Percentiles rank a stretch among this genome's conserved stretches.
Evolutionary conservation across 2,888 invertebrate species (phyloP).

Genomic region (Pantelozetes paolii): DNA sequence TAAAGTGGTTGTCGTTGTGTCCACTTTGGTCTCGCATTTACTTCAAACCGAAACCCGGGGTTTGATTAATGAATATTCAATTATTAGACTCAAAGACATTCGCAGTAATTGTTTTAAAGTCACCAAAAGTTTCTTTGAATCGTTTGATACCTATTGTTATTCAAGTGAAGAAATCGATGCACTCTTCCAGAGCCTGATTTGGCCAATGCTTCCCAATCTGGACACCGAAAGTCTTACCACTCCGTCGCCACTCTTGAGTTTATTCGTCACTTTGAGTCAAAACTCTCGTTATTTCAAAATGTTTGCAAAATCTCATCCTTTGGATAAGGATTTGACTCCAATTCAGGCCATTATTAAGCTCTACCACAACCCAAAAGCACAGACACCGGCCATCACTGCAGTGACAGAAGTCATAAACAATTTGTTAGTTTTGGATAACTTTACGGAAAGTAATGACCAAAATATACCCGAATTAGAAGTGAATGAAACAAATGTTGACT

Average conservation of each 20-base stretch:
- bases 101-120: constrained; percentile 42
- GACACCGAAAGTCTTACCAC: constrained; percentile 74
- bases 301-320: constrained; percentile 60
- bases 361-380: constrained; percentile 65
- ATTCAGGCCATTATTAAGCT: constrained; percentile 67
- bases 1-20: constrained; percentile 66
- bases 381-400: constrained; percentile 59
- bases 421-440: constrained; percentile 49
- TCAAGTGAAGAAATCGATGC: constrained; percentile 65
- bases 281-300: constrained; percentile 70
- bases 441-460: constrained; percentile 3
- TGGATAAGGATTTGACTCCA: constrained; percentile 56
- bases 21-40: constrained; percentile 57
- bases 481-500: constrained; percentile 33
- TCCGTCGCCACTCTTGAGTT: constrained; percentile 72
- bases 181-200: constrained; percentile 71
- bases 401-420: constrained; percentile 52
- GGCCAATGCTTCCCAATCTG: constrained; percentile 67
- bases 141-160: constrained; percentile 74
- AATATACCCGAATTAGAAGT: constrained; percentile 36
- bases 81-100: constrained; percentile 49
- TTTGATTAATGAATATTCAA: constrained; percentile 55
- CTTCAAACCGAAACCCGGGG: constrained; percentile 65
- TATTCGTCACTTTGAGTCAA: constrained; percentile 74
- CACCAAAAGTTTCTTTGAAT: constrained; percentile 64